Evolutionary conservation across 2,797 vertebrate species (phyloP), one percentile per base, ranked within the genome.

Genomic region (Spinibarbus caldwelli): DNA sequence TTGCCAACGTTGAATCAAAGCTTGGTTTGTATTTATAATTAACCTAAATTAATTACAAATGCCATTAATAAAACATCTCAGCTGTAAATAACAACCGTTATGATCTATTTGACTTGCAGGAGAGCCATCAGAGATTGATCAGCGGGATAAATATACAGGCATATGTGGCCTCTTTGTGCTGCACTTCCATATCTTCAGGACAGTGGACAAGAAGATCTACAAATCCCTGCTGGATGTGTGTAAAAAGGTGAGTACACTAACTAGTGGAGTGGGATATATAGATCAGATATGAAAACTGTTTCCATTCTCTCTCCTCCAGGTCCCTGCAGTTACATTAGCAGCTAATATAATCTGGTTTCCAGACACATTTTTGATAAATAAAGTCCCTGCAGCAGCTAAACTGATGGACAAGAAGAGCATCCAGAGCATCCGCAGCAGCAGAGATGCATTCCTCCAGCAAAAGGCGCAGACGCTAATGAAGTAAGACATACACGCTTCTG

Each of bases 321-420:
- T 98, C 75, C 97, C 98, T 67, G 98, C 98, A 71, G 95, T 99
- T 89, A 99, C 98, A 21, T 93, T 99, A 91, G 97, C 95, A 54
- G 96, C 97, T 82, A 99, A 97, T 92, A 97, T 99, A 88, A 95
- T 99, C 93, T 99, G 98, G 98, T 99, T 99, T 94, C 96, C 97
- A 5, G 98, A 99, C 91, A 93, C 92, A 31, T 99, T 99, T 93
- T 95, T 99, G 81, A 91, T 95, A 45, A 93, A 94, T 80, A 99
- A 98, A 91, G 93, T 99, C 67, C 97, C 97, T 26, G 95, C 96
- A 88, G 97, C 97, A 89, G 98, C 97, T 80, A 99, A 99, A 92
- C 93, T 97, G 88, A 92, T 99, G 92, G 98, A 99, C 90, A 98
- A 96, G 93, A 99, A 99, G 94, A 98, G 95, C 89, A 88, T 98